Base-by-base conservation (phyloP, 2,797 vertebrate species). In the Microctenopoma lineatum region DNA sequence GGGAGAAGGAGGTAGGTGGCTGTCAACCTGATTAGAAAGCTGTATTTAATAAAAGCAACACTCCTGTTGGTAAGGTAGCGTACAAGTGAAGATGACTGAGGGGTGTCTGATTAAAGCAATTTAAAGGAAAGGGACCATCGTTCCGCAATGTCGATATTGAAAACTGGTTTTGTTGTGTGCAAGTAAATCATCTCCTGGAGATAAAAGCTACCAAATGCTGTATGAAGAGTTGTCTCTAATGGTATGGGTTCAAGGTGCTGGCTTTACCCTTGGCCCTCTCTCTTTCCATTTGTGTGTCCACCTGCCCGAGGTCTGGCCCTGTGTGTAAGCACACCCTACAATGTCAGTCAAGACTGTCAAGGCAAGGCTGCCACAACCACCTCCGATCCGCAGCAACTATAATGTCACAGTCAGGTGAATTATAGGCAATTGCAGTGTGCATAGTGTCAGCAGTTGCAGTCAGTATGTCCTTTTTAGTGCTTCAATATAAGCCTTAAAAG, bases 381-480 rank as follows among this genome's bases (percentile, higher is more conserved):
- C 70, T 64, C 68, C 25, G 42, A 63, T 46, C 14, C 70, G 34
- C 69, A 15, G 15, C 6, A 3, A 32, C 75, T 74, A 71, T 72
- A 85, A 84, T 66, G 71, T 77, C 69, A 73, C 62, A 70, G 73
- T 72, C 83, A 66, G 70, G 67, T 84, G 82, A 90, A 89, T 89
- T 90, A 89, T 87, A 81, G 78, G 75, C 78, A 79, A 79, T 85
- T 56, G 47, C 46, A 51, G 67, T 77, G 81, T 72, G 72, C 65
- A 64, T 57, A 62, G 77, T 83, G 80, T 81, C 82, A 68, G 74
- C 1, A 21, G 57, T 42, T 73, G 70, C 75, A 73, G 82, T 85
- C 78, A 70, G 83, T 82, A 81, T 75, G 77, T 90, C 81, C 77
- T 70, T 87, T 88, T 86, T 82, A 89, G 84, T 50, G 82, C 81